Percentiles rank a stretch among this genome's conserved stretches.
Evolutionary conservation across 1,140 invertebrate species (phyloP).

Genomic region (Drosophila orosa): DNA sequence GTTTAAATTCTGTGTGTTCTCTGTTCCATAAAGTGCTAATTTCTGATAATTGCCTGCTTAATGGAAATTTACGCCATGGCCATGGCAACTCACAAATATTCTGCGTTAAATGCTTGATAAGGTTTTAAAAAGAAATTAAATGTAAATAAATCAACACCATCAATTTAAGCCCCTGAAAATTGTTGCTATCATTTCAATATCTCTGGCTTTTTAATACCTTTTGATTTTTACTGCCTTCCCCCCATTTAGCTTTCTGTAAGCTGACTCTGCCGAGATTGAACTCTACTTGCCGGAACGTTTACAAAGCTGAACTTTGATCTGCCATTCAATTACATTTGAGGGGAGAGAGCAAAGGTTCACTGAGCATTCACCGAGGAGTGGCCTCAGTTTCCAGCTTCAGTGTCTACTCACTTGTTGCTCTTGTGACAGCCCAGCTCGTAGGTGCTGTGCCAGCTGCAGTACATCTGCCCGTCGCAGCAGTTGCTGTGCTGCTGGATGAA

Average conservation of each 20-base stretch:
- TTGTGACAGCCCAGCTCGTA: slow-evolving; percentile 75
- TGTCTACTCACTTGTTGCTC: slow-evolving; percentile 70
- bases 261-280: slow-evolving; percentile 13
- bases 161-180: neutral
- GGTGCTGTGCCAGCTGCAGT: slow-evolving; percentile 76
- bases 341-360: slow-evolving; percentile 6
- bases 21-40: neutral
- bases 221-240: slow-evolving; percentile 1
- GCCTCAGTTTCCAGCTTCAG: neutral
- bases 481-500: slow-evolving; percentile 80
- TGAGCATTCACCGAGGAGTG: slow-evolving; percentile 10
- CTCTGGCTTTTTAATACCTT: slow-evolving; percentile 6
- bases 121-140: slow-evolving; percentile 1
- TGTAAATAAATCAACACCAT: neutral
- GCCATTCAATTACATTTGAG: slow-evolving; percentile 19
- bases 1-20: neutral
- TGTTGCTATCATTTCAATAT: neutral
- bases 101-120: neutral
- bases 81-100: neutral
- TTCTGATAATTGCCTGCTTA: neutral
- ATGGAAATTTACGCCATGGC: neutral
- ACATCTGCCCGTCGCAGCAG: slow-evolving; percentile 75
- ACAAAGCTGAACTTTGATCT: slow-evolving; percentile 33
- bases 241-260: slow-evolving; percentile 10
- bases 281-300: slow-evolving; percentile 7